Percentiles rank a stretch among this genome's conserved stretches.
Evolutionary conservation across 2,888 invertebrate species (phyloP).

Genomic region (Emesis castigata): DNA sequence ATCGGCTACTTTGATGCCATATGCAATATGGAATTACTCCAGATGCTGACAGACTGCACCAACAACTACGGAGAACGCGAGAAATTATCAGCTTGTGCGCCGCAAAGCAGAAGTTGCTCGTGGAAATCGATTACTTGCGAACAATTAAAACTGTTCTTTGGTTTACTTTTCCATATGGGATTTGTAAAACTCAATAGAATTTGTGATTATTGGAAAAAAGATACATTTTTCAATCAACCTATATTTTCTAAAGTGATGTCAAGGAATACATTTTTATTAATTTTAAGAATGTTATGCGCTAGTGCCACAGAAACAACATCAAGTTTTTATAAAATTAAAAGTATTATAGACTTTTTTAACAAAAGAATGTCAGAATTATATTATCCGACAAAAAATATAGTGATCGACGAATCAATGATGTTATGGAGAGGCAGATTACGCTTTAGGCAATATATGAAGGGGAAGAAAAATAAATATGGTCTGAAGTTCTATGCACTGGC

Average conservation of each 20-base stretch:
- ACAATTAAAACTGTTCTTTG: too few species aligned
- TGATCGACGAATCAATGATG: slow-evolving; percentile 52
- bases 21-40: too few species aligned
- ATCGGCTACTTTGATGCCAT: too few species aligned
- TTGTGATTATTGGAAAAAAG: not conserved
- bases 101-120: too few species aligned
- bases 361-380: slow-evolving; percentile 33
- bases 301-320: too few species aligned
- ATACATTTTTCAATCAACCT: not conserved
- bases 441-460: slow-evolving; percentile 55
- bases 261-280: not conserved
- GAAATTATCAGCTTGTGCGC: too few species aligned
- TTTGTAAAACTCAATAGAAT: not conserved
- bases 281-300: slow-evolving; percentile 27
- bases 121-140: too few species aligned
- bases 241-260: not conserved
- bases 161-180: not conserved
- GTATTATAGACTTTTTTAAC: slow-evolving; percentile 45
- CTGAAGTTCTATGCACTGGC: slow-evolving; percentile 57
- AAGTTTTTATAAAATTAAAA: slow-evolving; percentile 45
- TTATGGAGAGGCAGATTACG: slow-evolving; percentile 58
- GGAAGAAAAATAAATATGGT: slow-evolving; percentile 57
- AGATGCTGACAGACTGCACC: too few species aligned
- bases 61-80: too few species aligned
- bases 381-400: slow-evolving; percentile 42